phyloP scores from a whole-genome alignment of 1,140 invertebrate genomes.

The Thalassaphorura encarpata region DNA sequence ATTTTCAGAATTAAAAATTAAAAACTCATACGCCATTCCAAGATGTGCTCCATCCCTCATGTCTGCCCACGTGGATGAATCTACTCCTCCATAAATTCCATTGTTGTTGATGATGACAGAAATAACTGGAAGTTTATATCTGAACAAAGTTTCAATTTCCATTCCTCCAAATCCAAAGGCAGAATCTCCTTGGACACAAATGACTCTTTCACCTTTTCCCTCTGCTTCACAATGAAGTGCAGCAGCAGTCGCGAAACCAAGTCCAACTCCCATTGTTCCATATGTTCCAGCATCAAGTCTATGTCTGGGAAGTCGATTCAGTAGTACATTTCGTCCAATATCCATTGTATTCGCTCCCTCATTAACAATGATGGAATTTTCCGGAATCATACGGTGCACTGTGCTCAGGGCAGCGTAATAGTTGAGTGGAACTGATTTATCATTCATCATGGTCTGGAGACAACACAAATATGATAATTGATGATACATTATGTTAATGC shows the following conservation, averaged over 20 bases:
- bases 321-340: slow-evolving; percentile 78
- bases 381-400: slow-evolving; percentile 59
- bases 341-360: slow-evolving; percentile 99
- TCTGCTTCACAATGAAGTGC: slow-evolving; percentile 77
- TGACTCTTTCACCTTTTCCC: slow-evolving; percentile 65
- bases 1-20: neutral
- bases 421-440: slow-evolving; percentile 68
- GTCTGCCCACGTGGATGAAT: slow-evolving; percentile 58
- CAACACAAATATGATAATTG: neutral
- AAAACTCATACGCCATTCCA: slow-evolving; percentile 39
- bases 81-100: slow-evolving; percentile 82
- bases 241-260: slow-evolving; percentile 85
- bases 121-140: slow-evolving; percentile 83
- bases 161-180: slow-evolving; percentile 96
- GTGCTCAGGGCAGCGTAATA: slow-evolving; percentile 86
- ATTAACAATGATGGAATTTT: slow-evolving; percentile 82
- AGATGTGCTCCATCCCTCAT: slow-evolving; percentile 53
- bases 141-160: slow-evolving; percentile 79
- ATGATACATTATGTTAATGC: neutral
- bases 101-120: slow-evolving; percentile 92
- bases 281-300: slow-evolving; percentile 61
- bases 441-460: slow-evolving; percentile 47
- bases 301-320: slow-evolving; percentile 71
- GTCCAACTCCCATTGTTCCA: slow-evolving; percentile 60
- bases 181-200: slow-evolving; percentile 85